Evolutionary conservation across 2,888 invertebrate species (phyloP).

Genomic region (Hyposoter dolosus): DNA sequence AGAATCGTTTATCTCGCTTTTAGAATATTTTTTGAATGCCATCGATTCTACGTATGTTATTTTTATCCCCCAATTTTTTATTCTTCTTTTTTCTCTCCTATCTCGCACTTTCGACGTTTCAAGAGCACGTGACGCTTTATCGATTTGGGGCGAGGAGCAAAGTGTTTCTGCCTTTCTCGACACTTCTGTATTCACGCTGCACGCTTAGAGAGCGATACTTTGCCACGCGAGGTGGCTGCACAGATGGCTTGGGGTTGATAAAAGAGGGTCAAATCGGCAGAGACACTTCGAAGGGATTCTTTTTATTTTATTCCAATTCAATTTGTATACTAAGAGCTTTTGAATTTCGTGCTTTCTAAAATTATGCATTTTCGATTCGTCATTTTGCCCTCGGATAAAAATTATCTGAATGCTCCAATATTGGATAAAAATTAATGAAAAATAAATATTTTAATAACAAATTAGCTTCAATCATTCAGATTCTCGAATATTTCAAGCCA

Average conservation of each 20-base stretch:
- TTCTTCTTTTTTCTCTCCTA: background rate
- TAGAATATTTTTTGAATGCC: conserved; percentile 38
- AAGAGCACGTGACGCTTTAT: conserved; percentile 24
- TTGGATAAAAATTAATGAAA: background rate
- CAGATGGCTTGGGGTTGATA: conserved; percentile 2
- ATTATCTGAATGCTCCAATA: background rate
- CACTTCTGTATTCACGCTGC: conserved; percentile 23
- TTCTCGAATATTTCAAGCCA: background rate
- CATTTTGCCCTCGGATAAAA: background rate
- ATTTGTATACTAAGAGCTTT: background rate
- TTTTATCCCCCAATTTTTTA: conserved; percentile 1
- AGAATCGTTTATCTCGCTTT: conserved; percentile 47
- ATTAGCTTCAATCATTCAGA: background rate
- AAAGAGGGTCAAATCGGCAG: conserved; percentile 4
- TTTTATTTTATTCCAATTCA: conserved; percentile 1
- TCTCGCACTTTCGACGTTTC: conserved; percentile 15
- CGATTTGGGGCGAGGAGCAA: conserved; percentile 9
- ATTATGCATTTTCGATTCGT: background rate
- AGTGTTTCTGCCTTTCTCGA: background rate
- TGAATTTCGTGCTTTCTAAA: background rate
- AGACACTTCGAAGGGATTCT: background rate
- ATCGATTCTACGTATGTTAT: conserved; percentile 49
- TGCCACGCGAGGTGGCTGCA: background rate
- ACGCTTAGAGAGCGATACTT: background rate
- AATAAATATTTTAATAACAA: background rate